Percentiles rank a stretch among this genome's conserved stretches.
Evolutionary conservation across 2,888 invertebrate genomes (phyloP).

Genomic region (Cataglyphis albicans): DNA sequence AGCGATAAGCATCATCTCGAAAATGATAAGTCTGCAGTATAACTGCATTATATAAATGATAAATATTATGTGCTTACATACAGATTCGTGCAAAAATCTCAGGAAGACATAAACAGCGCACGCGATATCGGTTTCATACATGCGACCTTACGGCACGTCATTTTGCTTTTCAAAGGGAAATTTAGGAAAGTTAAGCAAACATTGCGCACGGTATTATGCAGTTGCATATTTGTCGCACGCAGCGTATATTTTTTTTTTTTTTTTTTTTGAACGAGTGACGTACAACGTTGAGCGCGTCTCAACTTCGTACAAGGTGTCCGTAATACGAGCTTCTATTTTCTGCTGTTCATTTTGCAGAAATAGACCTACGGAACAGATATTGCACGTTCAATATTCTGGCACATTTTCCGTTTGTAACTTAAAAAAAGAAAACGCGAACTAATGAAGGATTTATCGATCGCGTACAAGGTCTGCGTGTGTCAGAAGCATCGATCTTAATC

Average conservation of each 20-base stretch:
- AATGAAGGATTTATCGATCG: slow-evolving; percentile 14
- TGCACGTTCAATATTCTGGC: slow-evolving; percentile 37
- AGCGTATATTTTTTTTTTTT: slow-evolving; percentile 14
- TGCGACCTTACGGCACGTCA: not conserved
- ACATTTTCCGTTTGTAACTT: slow-evolving; percentile 24
- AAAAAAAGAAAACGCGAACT: not conserved
- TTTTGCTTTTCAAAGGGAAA: slow-evolving; percentile 5
- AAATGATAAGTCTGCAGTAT: slow-evolving; percentile 12
- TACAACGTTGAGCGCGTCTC: not conserved
- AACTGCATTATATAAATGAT: not conserved
- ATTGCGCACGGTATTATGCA: not conserved
- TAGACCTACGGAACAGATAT: slow-evolving; percentile 48
- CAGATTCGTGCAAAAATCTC: not conserved
- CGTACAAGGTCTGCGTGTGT: no score
- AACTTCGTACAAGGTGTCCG: slow-evolving; percentile 11
- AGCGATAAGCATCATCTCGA: not conserved
- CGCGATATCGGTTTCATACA: not conserved
- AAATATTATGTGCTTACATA: not conserved
- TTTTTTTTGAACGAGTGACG: not conserved
- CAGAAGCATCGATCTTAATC: not conserved
- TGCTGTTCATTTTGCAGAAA: slow-evolving; percentile 44
- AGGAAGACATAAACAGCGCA: not conserved
- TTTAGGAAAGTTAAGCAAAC: slow-evolving; percentile 45
- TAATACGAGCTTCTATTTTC: slow-evolving; percentile 52
- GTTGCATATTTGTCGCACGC: not conserved